Evolutionary conservation across 2,113 vertebrate species (phyloP).

Genomic region (Silurus glanis): DNA sequence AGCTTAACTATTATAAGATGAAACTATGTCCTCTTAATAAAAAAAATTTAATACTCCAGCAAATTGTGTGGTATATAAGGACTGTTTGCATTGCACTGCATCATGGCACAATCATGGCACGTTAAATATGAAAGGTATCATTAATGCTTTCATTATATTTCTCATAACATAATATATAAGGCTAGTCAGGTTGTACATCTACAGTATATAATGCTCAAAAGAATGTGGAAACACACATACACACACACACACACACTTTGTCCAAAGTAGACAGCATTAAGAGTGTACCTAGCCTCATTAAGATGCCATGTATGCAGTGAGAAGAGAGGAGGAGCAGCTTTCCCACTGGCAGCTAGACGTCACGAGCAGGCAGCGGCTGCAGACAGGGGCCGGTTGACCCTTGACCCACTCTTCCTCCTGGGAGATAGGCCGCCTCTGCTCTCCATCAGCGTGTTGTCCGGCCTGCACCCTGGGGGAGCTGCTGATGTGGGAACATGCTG

Average conservation of each 20-base stretch:
- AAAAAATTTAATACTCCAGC: background rate
- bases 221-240: background rate
- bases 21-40: background rate
- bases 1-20: background rate
- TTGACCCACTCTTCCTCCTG: conserved; percentile 77
- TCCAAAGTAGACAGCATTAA: conserved; percentile 50
- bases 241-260: conserved; percentile 35
- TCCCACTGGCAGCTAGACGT: conserved; percentile 68
- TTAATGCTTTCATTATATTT: background rate
- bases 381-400: conserved; percentile 54
- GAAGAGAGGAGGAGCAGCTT: conserved; percentile 65
- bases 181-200: background rate
- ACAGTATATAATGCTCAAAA: background rate
- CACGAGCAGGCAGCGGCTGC: conserved; percentile 41
- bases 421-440: conserved; percentile 85
- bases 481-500: conserved; percentile 85
- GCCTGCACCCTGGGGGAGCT: conserved; percentile 72
- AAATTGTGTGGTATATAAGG: background rate
- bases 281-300: conserved; percentile 66
- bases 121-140: background rate
- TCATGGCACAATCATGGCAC: background rate
- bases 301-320: conserved; percentile 67
- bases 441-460: conserved; percentile 83
- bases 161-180: background rate
- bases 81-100: background rate